Evolutionary conservation across 37 sponge, comb jelly and placozoan genomes (phyloP).

Genomic region (Axinella damicornis): DNA sequence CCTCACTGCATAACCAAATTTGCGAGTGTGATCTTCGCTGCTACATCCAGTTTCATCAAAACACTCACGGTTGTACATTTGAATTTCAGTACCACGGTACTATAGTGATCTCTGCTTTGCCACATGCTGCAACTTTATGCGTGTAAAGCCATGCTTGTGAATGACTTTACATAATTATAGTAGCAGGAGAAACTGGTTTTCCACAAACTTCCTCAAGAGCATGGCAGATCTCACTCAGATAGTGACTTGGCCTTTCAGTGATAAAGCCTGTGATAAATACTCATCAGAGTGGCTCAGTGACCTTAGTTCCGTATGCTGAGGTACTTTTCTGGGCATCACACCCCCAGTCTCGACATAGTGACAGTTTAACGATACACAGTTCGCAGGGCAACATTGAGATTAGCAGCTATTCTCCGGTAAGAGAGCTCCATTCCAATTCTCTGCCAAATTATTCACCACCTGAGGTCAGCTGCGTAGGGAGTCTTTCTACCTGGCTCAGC

Average conservation of each 20-base stretch:
- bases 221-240: constrained; percentile 5
- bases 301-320: background rate
- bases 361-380: background rate
- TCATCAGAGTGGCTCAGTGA: constrained; percentile 1
- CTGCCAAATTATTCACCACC: constrained; percentile 1
- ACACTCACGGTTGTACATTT: background rate
- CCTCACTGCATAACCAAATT: constrained; percentile 36
- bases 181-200: background rate
- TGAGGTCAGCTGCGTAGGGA: constrained; percentile 8
- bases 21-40: constrained; percentile 8
- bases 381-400: constrained; percentile 13
- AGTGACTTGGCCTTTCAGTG: background rate
- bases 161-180: constrained; percentile 17
- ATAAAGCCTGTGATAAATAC: constrained; percentile 8
- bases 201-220: constrained; percentile 6
- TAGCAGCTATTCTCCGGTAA: constrained; percentile 7
- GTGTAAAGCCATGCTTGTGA: background rate
- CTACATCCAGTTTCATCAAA: constrained; percentile 45
- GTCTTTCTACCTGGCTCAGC: constrained; percentile 11
- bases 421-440: background rate
- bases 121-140: constrained; percentile 9
- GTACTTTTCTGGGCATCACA: background rate
- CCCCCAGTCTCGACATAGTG: background rate
- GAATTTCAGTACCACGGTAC: constrained; percentile 11
- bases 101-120: constrained; percentile 7